Evolutionary conservation across 2,797 vertebrate genomes (phyloP).

Genomic region (Salarias fasciatus): DNA sequence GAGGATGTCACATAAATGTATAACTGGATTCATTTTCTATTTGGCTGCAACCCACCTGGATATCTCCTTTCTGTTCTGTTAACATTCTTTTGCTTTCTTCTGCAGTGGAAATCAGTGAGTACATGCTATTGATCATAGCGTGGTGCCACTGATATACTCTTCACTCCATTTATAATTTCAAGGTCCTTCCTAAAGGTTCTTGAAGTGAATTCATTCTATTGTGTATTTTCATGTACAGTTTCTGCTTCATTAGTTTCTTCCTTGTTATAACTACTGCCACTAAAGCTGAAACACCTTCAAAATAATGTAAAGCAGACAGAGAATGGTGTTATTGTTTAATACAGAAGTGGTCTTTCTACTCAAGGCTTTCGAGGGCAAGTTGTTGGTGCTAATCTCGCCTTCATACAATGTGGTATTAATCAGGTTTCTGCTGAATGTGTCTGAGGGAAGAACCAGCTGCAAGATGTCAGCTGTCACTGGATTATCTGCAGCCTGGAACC

Average conservation of each 20-base stretch:
- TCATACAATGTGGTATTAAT: conserved; percentile 61
- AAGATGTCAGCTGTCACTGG: conserved; percentile 70
- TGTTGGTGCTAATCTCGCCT: conserved; percentile 55
- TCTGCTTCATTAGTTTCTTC: no score
- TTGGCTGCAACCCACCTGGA: no score
- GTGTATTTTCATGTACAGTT: no score
- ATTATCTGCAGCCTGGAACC: conserved; percentile 72
- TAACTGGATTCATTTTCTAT: background rate
- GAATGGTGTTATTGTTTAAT: conserved; percentile 24
- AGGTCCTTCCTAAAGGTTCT: no score
- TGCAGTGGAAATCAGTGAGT: no score
- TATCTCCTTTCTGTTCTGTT: no score
- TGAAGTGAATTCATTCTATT: no score
- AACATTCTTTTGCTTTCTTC: no score
- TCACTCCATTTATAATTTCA: no score
- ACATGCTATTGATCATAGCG: no score
- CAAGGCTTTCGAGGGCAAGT: conserved; percentile 27
- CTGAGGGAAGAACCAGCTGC: conserved; percentile 58
- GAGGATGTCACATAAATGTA: background rate
- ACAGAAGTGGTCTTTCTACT: conserved; percentile 12
- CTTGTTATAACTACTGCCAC: no score
- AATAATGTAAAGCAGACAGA: conserved; percentile 10
- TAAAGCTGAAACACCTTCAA: conserved; percentile 1
- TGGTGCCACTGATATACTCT: no score
- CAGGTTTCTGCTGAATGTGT: conserved; percentile 48